Evolutionary conservation across 2,113 vertebrate genomes (phyloP), one percentile per base, ranked within the genome.

Genomic region (Tyrannus savana): DNA sequence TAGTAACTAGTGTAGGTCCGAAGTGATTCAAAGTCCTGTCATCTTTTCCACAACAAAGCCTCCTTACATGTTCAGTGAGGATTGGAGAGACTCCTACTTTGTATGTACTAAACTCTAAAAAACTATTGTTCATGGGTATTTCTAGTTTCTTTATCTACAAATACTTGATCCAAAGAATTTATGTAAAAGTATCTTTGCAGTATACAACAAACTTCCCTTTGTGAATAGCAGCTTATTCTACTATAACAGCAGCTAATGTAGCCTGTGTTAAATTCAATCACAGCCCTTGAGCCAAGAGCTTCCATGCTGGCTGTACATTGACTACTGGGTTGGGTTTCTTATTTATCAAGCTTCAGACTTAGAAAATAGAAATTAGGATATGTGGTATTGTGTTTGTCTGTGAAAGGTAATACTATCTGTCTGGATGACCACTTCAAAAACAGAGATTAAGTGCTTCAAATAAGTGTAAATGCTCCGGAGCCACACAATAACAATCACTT

Each of bases 61-160:
- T 76, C 25, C 37, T 91, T 74, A 6, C 6, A 8, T 39, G 12
- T 44, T 86, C 0, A 1, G 2, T n/a, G 66, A 64, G 28, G n/a
- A 58, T 78, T 72, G 52, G 49, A 69, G 49, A 69, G 23, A 73
- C 19, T 41, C 18, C 30, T 84, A 31, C 17, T 35, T 76, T 89
- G 41, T 44, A 21, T 69, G 14, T 73, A 62, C 75, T 68, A 72
- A 75, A 16, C 33, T 44, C 17, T 53, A 25, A 87, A 84, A 74
- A 33, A 31, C 9, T 1, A 0, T 89, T 47, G 8, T 56, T 88
- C 7, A 0, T 68, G 35, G 2, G 0, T 60, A 16, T 41, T 87
- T 49, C 15, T 78, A 67, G 19, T 73, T 12, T 55, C 30, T 83
- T 41, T 85, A 6, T 8, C 24, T 90, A 14, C 31, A 73, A 77